Evolutionary conservation across 1,140 invertebrate genomes (phyloP).

Genomic region (Diuraphis noxia): DNA sequence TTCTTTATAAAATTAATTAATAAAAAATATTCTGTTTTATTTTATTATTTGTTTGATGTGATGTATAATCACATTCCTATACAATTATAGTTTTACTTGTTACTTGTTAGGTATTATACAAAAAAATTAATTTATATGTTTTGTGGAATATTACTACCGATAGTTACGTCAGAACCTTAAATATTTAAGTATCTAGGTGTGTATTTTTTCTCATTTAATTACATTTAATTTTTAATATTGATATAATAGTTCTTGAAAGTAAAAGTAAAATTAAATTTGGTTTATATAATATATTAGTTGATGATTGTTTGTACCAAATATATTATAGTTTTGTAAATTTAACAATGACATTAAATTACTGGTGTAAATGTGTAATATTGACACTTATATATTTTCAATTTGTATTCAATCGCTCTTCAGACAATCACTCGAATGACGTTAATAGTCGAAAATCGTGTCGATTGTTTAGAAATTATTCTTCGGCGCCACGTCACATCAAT

Average conservation of each 20-base stretch:
- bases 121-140: background rate
- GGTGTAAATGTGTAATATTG: background rate
- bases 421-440: constrained; percentile 23
- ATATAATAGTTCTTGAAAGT: background rate
- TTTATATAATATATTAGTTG: background rate
- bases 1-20: background rate
- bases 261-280: background rate
- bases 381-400: background rate
- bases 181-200: too few relatives aligned
- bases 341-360: background rate
- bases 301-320: background rate
- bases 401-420: background rate
- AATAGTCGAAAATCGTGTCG: background rate
- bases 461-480: background rate
- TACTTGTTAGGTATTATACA: background rate
- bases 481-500: background rate
- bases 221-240: background rate
- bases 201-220: background rate
- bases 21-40: background rate
- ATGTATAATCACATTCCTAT: background rate
- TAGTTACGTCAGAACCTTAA: background rate
- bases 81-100: background rate
- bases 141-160: background rate
- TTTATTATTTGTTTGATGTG: background rate
- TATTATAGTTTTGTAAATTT: background rate